These are phyloP conservation scores for Hycleus phaleratus DNA, from an alignment of 1,140 invertebrate species.

Conservation along the genomic window DNA sequence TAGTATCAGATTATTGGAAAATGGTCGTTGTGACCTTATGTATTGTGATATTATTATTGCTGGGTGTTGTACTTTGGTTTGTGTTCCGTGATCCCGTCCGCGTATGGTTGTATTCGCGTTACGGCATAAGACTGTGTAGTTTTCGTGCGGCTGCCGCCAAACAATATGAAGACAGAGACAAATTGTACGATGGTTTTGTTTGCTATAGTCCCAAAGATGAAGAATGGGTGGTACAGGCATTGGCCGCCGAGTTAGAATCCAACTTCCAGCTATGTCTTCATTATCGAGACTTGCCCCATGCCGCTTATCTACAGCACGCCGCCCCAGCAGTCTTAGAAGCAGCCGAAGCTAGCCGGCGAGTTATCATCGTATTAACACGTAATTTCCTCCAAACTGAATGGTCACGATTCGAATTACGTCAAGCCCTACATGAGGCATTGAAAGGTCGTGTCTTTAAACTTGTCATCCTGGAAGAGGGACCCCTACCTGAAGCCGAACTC, in stretches of 20 bases:
- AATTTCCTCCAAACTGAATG: slow-evolving; percentile 83
- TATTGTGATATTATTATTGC: slow-evolving; percentile 61
- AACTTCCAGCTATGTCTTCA: slow-evolving; percentile 81
- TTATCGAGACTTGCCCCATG: slow-evolving; percentile 69
- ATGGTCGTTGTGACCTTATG: slow-evolving; percentile 71
- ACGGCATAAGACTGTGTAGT: slow-evolving; percentile 71
- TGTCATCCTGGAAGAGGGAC: slow-evolving; percentile 78
- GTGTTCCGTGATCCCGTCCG: slow-evolving; percentile 76
- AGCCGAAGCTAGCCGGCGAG: slow-evolving; percentile 72
- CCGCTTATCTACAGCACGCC: slow-evolving; percentile 62
- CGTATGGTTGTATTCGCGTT: slow-evolving; percentile 81
- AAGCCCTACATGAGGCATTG: slow-evolving; percentile 77
- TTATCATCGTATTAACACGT: slow-evolving; percentile 71
- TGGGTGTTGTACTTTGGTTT: slow-evolving; percentile 68
- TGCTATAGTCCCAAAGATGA: slow-evolving; percentile 90
- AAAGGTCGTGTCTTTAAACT: slow-evolving; percentile 75
- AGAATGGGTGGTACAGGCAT: slow-evolving; percentile 75
- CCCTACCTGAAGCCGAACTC: slow-evolving; percentile 67
- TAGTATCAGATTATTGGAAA: slow-evolving; percentile 78
- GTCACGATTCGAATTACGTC: slow-evolving; percentile 75
- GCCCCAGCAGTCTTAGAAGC: slow-evolving; percentile 75
- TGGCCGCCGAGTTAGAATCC: slow-evolving; percentile 78
- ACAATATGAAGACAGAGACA: slow-evolving; percentile 67
- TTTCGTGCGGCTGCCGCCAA: slow-evolving; percentile 44
- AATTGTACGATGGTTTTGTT: slow-evolving; percentile 87